Percentiles rank a stretch among this genome's conserved stretches.
Evolutionary conservation across 2,797 vertebrate species (phyloP).

Genomic region (Falco cherrug): DNA sequence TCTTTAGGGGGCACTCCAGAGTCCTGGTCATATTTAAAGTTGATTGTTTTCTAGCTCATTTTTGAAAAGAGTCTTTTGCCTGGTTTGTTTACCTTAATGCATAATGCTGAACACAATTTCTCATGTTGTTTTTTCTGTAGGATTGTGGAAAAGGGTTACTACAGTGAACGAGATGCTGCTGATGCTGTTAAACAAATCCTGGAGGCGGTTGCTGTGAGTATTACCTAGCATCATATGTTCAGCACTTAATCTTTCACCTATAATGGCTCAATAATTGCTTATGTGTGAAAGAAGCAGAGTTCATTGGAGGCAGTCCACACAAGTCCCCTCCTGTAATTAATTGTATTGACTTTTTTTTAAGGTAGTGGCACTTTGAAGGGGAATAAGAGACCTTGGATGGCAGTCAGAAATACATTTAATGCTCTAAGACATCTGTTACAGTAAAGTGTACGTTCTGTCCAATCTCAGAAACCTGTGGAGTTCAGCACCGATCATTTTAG

Average conservation of each 20-base stretch:
- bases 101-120: conserved; percentile 1
- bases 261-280: background rate
- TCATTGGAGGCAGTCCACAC: background rate
- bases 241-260: background rate
- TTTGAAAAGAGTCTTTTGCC: background rate
- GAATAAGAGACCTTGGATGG: background rate
- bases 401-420: background rate
- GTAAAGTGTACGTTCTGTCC: background rate
- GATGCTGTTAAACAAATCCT: conserved; percentile 88
- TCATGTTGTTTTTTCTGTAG: conserved; percentile 68
- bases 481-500: background rate
- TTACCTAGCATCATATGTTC: background rate
- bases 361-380: background rate
- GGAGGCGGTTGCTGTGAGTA: conserved; percentile 88
- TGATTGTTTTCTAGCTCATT: background rate
- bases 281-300: background rate
- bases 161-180: conserved; percentile 87
- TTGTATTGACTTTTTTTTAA: background rate
- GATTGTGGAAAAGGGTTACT: conserved; percentile 90
- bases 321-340: background rate
- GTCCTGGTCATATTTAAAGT: background rate
- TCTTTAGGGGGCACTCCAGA: background rate
- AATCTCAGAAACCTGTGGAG: background rate
- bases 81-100: background rate
- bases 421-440: background rate